Evolutionary conservation across 2,113 vertebrate species (phyloP).

Genomic region (Furnarius figulus): DNA sequence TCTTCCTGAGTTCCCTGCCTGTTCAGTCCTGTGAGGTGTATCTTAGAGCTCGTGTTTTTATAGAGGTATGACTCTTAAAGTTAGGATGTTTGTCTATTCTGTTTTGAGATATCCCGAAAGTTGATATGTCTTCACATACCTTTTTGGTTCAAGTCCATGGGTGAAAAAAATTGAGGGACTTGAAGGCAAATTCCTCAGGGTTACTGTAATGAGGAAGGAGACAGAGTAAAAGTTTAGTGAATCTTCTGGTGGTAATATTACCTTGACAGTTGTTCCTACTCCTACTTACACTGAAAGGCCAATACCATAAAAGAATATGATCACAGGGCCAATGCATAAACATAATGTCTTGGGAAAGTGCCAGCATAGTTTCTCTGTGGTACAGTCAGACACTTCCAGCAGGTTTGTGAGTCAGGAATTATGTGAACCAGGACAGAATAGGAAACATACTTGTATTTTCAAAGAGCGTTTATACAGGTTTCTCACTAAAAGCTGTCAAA

Average conservation of each 20-base stretch:
- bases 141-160: not conserved
- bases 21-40: not conserved
- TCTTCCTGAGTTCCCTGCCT: not conserved
- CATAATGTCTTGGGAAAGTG: not conserved
- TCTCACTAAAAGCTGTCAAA: not conserved
- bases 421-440: not conserved
- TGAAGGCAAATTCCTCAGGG: not conserved
- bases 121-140: not conserved
- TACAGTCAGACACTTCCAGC: not conserved
- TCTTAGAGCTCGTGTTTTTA: not conserved
- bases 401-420: not conserved
- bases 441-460: not conserved
- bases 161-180: not conserved
- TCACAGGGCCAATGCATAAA: not conserved
- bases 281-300: not conserved
- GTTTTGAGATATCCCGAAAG: not conserved
- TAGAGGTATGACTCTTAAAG: not conserved
- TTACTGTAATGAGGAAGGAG: not conserved
- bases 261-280: not conserved
- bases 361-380: not conserved
- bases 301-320: not conserved
- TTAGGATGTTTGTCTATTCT: not conserved
- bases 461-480: not conserved
- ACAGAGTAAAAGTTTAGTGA: not conserved
- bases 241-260: not conserved